Percentiles rank a stretch among this genome's conserved stretches.
Evolutionary conservation across 2,797 vertebrate species (phyloP).

Genomic region (Podarcis lilfordi): DNA sequence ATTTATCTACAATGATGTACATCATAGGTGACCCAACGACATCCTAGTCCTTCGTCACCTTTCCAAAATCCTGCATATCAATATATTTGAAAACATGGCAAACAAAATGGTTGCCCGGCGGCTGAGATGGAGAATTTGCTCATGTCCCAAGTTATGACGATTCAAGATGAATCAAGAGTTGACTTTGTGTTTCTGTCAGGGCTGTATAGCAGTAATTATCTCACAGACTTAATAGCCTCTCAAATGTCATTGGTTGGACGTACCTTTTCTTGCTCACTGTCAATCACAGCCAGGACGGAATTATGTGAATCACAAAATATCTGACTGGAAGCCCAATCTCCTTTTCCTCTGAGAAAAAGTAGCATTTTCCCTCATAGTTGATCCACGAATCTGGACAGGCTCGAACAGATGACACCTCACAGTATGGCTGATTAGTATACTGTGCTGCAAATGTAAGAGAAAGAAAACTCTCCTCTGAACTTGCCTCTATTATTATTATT

Average conservation of each 20-base stretch:
- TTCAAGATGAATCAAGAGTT: not conserved
- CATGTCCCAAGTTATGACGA: not conserved
- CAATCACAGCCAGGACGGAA: not conserved
- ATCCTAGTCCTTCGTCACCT: not conserved
- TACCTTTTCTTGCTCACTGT: conserved; percentile 10
- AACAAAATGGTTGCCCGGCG: too few relatives aligned
- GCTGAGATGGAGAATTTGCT: not conserved
- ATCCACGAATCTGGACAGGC: not conserved
- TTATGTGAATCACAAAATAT: not conserved
- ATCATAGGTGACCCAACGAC: not conserved
- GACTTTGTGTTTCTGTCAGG: not conserved
- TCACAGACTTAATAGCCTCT: too few relatives aligned
- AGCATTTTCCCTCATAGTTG: conserved; percentile 2
- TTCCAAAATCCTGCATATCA: not conserved
- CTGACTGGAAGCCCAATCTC: not conserved
- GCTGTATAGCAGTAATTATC: not conserved
- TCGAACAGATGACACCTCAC: too few relatives aligned
- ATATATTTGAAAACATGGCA: not conserved
- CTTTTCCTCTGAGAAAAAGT: conserved; percentile 17
- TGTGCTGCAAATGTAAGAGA: not conserved
- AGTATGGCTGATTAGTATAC: too few relatives aligned
- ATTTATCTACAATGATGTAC: too few relatives aligned
- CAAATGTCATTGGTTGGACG: not conserved
- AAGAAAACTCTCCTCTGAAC: not conserved
- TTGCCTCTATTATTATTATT: too few relatives aligned